Conservation (phyloP, 2,113 vertebrate species). For the Thryonomys swinderianus region DNA sequence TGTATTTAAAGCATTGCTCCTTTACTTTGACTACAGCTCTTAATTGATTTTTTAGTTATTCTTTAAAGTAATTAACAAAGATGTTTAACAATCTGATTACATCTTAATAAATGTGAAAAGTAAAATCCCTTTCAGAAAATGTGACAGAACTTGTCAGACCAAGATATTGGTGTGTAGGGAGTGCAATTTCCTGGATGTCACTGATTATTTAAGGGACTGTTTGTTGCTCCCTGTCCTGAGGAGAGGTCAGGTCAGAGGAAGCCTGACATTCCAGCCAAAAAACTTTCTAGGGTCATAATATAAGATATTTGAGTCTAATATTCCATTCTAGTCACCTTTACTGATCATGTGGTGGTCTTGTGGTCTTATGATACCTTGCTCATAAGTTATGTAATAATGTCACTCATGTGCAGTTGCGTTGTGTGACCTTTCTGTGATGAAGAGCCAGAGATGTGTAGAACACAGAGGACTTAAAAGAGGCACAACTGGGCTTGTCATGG, state of each 20-base stretch:
- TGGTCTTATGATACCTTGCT: neutral
- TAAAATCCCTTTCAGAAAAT: constrained; percentile 33
- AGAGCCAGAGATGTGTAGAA: neutral
- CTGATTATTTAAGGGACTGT: neutral
- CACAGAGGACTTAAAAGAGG: neutral
- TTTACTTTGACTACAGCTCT: constrained; percentile 63
- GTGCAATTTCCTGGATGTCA: constrained; percentile 10
- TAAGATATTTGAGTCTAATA: neutral
- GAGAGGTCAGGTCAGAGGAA: constrained; percentile 1
- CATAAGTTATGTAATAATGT: neutral
- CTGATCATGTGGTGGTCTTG: neutral
- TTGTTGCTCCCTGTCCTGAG: neutral
- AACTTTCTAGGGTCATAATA: neutral
- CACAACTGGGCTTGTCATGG: neutral
- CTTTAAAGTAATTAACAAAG: constrained; percentile 73
- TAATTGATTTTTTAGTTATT: constrained; percentile 67
- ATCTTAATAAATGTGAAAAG: constrained; percentile 78
- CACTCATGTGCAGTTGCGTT: neutral
- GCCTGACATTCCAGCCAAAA: neutral
- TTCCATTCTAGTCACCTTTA: constrained; percentile 1
- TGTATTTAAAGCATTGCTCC: constrained; percentile 53
- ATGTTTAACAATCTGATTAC: constrained; percentile 80
- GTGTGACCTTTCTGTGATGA: constrained; percentile 35
- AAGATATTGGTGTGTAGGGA: neutral
- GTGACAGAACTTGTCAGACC: neutral